Percentiles rank a stretch among this genome's conserved stretches.
Conservation (phyloP, 1,140 invertebrate genomes). For the Drosophila carrolli region DNA sequence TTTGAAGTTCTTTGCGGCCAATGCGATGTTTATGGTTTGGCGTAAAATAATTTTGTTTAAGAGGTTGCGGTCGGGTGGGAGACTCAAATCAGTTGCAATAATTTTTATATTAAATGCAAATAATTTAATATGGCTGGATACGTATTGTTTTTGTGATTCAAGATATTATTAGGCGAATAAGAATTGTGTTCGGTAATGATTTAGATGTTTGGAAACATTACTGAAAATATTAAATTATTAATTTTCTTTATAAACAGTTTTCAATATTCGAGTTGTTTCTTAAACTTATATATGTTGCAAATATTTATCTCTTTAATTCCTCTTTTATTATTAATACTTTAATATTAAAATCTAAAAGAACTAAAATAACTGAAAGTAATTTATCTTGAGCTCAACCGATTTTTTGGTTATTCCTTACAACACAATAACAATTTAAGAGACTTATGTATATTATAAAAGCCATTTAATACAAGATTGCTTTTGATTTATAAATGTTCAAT, state of each 20-base stretch:
- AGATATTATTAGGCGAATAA: background rate
- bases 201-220: background rate
- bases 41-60: conserved; percentile 14
- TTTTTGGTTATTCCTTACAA: no score
- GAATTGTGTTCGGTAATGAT: background rate
- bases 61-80: conserved; percentile 7
- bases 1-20: conserved; percentile 44
- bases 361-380: no score
- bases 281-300: no score
- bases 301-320: no score
- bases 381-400: no score
- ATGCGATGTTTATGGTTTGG: conserved; percentile 32
- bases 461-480: no score
- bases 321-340: no score
- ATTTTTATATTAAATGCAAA: conserved; percentile 12
- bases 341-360: no score
- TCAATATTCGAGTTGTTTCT: no score
- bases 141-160: background rate
- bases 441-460: no score
- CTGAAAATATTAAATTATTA: background rate
- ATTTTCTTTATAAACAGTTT: background rate
- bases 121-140: background rate
- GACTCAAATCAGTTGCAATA: conserved; percentile 21
- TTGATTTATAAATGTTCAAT: background rate
- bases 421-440: no score